Conservation (phyloP, 1,140 invertebrate genomes). For the Uloborus diversus region DNA sequence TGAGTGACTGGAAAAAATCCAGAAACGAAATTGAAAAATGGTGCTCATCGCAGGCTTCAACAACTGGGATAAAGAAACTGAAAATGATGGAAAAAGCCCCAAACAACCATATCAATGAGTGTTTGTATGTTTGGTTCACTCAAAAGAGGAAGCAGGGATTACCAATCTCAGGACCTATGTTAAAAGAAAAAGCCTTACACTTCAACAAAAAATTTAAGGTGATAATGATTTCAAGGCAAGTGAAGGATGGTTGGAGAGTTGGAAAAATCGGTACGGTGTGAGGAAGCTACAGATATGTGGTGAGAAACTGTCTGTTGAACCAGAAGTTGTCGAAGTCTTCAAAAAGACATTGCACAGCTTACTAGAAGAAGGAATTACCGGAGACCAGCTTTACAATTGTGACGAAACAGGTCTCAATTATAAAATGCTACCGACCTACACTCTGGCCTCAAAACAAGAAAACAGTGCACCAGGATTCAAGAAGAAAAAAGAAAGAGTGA, state of each 20-base stretch:
- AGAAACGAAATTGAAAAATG: background rate
- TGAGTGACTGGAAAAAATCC: background rate
- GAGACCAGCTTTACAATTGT: background rate
- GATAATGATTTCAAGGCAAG: background rate
- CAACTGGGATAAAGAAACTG: background rate
- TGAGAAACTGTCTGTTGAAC: background rate
- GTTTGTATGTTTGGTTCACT: background rate
- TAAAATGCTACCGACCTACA: background rate
- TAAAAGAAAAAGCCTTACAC: background rate
- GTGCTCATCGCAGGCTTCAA: background rate
- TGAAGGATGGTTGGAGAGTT: background rate
- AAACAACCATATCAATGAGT: background rate
- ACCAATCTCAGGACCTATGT: background rate
- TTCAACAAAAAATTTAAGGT: background rate
- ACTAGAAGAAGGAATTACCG: background rate
- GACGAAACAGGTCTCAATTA: conserved; percentile 8
- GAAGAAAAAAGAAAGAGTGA: background rate
- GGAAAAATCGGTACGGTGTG: background rate
- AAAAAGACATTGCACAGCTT: background rate
- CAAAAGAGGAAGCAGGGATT: background rate
- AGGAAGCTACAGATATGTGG: background rate
- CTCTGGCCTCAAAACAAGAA: background rate
- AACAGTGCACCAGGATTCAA: background rate
- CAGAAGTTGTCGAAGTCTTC: background rate
- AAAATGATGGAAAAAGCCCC: background rate